A percentile compares a stretch with the other conserved stretches of the same genome.
Conservation (phyloP, 2,113 vertebrate species). For the Phalacrocorax aristotelis region DNA sequence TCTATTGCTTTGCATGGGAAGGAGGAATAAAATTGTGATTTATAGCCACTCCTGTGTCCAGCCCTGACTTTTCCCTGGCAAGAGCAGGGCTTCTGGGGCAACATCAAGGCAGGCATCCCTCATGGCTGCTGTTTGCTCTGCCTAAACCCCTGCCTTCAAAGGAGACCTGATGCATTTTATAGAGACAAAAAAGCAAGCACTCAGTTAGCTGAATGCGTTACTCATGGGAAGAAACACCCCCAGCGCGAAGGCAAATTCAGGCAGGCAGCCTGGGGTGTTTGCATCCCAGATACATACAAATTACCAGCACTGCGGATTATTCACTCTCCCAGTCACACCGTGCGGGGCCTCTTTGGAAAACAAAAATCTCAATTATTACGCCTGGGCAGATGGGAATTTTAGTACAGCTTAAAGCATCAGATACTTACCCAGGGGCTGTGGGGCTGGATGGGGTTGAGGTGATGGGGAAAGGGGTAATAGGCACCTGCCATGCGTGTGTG, state of each 20-base stretch:
- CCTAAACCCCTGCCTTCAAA: neutral
- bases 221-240: neutral
- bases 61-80: neutral
- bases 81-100: neutral
- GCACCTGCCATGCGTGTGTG: no score
- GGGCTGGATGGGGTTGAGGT: neutral
- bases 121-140: neutral
- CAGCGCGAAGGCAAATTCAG: neutral
- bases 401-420: neutral
- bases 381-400: neutral
- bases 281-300: slow-evolving; percentile 55
- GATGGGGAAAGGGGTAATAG: neutral
- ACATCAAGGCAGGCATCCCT: neutral
- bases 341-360: neutral
- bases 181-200: neutral
- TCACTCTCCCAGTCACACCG: neutral
- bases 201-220: neutral
- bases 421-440: neutral
- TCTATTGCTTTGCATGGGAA: neutral
- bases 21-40: neutral
- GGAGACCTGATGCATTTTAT: neutral
- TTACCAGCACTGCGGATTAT: neutral
- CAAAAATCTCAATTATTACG: neutral
- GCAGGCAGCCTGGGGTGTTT: slow-evolving; percentile 3
- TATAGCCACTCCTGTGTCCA: neutral